Percentiles rank a stretch among this genome's conserved stretches.
phyloP scores from a whole-genome alignment of 2,888 invertebrate genomes.

The Marasmarcha lunaedactyla region DNA sequence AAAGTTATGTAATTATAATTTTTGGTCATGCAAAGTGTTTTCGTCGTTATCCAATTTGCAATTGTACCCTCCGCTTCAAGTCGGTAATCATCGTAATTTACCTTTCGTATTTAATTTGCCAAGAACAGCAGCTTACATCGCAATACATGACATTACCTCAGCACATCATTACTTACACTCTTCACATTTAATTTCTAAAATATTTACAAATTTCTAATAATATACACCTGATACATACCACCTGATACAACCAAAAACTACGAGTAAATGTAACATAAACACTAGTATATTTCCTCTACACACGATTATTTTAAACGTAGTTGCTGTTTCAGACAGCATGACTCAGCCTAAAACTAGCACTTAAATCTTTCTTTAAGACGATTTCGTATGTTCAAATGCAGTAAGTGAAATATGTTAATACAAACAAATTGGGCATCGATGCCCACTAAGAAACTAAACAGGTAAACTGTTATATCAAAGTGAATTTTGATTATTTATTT shows the following conservation, averaged over 20 bases:
- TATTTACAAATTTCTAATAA: too few relatives aligned
- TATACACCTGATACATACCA: too few relatives aligned
- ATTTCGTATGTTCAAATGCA: constrained; percentile 20
- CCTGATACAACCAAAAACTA: too few relatives aligned
- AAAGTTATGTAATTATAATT: constrained; percentile 38
- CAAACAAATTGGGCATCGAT: constrained; percentile 26
- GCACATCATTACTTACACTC: too few relatives aligned
- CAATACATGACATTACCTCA: too few relatives aligned
- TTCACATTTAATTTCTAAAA: too few relatives aligned
- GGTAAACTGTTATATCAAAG: constrained; percentile 4
- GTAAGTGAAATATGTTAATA: constrained; percentile 33
- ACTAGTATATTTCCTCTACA: too few relatives aligned
- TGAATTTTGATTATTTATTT: background rate
- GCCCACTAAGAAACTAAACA: constrained; percentile 14
- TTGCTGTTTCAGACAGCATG: background rate
- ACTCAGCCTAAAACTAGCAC: background rate
- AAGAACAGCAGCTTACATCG: too few relatives aligned
- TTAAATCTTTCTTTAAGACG: background rate
- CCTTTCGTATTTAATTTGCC: background rate
- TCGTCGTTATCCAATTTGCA: constrained; percentile 1
- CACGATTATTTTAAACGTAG: too few relatives aligned
- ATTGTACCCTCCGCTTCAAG: constrained; percentile 4
- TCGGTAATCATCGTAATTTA: constrained; percentile 1
- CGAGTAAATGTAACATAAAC: too few relatives aligned
- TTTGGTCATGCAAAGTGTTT: constrained; percentile 18